Evolutionary conservation across 2,113 vertebrate species (phyloP).

Genomic region (human): GRCh38 chr18:21259501-21260000

Average conservation of each 20-base stretch:
- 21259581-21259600: slow-evolving; percentile 26
- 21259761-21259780: background rate
- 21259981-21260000: background rate
- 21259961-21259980: slow-evolving; percentile 29
- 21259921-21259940: background rate
- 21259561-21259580: background rate
- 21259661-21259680: slow-evolving; percentile 16
- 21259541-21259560: slow-evolving; percentile 45
- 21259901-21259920: background rate
- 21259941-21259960: slow-evolving; percentile 21
- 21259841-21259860: background rate
- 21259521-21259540: slow-evolving; percentile 43
- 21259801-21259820: background rate
- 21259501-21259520: slow-evolving; percentile 8
- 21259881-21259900: background rate
- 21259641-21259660: background rate
- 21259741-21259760: slow-evolving; percentile 38
- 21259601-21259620: background rate
- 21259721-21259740: slow-evolving; percentile 9
- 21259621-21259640: slow-evolving; percentile 6
- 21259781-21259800: background rate
- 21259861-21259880: background rate
- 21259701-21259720: background rate
- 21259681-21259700: slow-evolving; percentile 24
- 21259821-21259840: slow-evolving; percentile 4